Conservation (phyloP, 2,888 invertebrate species). For the Abrostola tripartita region DNA sequence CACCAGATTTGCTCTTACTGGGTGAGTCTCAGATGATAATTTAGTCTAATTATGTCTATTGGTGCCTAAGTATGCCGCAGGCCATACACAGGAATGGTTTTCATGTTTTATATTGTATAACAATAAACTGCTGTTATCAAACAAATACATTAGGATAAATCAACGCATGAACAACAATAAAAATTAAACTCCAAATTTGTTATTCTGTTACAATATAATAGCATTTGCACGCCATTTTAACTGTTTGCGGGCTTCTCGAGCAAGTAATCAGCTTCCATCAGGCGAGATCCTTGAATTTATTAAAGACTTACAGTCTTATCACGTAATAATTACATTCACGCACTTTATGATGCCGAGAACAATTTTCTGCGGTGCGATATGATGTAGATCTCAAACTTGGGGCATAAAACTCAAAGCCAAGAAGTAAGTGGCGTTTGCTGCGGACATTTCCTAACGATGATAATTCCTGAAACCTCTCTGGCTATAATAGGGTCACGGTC, state of each 20-base stretch:
- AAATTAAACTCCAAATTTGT: too few species aligned
- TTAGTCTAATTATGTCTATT: too few species aligned
- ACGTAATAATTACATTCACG: not conserved
- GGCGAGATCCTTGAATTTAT: slow-evolving; percentile 10
- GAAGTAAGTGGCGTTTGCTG: not conserved
- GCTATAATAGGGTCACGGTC: too few species aligned
- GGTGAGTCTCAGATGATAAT: slow-evolving; percentile 88
- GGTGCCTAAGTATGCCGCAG: too few species aligned
- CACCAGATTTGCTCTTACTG: slow-evolving; percentile 97
- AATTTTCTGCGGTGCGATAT: not conserved
- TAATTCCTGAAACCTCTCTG: too few species aligned
- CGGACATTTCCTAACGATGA: not conserved
- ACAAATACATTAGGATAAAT: too few species aligned
- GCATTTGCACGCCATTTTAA: not conserved
- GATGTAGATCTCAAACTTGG: not conserved
- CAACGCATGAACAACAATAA: too few species aligned
- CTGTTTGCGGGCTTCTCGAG: not conserved
- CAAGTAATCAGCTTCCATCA: not conserved
- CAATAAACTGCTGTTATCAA: too few species aligned
- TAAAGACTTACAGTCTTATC: slow-evolving; percentile 4
- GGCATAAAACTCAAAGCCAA: not conserved
- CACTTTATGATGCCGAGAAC: not conserved
- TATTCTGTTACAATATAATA: too few species aligned
- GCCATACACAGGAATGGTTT: too few species aligned
- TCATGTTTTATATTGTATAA: too few species aligned